phyloP scores from a whole-genome alignment of 2,888 invertebrate species.

The Papilio demoleus region DNA sequence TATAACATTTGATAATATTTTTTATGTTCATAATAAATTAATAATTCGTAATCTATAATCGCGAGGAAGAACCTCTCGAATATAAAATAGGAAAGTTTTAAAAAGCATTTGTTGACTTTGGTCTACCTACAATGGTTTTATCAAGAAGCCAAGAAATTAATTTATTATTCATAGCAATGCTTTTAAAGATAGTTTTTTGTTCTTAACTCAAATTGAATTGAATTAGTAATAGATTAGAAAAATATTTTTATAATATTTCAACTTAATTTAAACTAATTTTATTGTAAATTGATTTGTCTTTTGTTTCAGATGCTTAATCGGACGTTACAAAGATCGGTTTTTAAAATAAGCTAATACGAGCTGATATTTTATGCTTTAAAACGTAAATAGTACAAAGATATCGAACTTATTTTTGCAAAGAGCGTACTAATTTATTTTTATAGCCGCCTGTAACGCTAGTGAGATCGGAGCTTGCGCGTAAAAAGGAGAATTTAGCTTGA shows the following conservation, averaged over 20 bases:
- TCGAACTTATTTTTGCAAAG: constrained; percentile 69
- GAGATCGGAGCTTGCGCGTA: constrained; percentile 42
- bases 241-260: too few relatives aligned
- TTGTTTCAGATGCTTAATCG: constrained; percentile 81
- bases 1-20: too few relatives aligned
- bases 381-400: constrained; percentile 71
- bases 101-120: constrained; percentile 73
- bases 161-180: constrained; percentile 16
- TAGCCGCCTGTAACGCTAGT: constrained; percentile 46
- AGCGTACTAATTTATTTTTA: constrained; percentile 54
- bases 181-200: background rate
- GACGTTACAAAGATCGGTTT: constrained; percentile 67
- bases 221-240: too few relatives aligned
- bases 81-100: constrained; percentile 65
- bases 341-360: constrained; percentile 64
- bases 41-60: background rate
- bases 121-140: constrained; percentile 51
- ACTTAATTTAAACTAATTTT: too few relatives aligned
- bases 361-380: constrained; percentile 50
- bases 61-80: constrained; percentile 57
- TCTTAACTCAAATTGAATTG: background rate
- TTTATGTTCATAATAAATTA: too few relatives aligned
- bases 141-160: background rate
- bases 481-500: constrained; percentile 52
- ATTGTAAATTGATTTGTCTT: constrained; percentile 34